Conservation (phyloP, 2,113 vertebrate species). For the Ibidorhyncha struthersii region DNA sequence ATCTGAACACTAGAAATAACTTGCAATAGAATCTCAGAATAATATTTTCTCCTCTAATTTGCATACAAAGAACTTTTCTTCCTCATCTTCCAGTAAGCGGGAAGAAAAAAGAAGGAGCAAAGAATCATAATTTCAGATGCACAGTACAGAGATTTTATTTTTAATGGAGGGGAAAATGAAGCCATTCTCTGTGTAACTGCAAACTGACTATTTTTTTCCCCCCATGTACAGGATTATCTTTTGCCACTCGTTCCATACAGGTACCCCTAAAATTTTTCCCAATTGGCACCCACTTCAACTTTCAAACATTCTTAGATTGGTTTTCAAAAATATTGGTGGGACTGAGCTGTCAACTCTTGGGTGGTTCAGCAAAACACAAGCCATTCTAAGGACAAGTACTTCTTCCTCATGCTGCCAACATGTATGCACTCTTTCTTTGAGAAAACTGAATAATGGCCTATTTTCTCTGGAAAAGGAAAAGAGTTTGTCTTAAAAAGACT, state of each 20-base stretch:
- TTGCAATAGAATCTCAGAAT: neutral
- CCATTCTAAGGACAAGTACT: neutral
- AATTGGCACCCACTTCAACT: neutral
- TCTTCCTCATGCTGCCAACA: neutral
- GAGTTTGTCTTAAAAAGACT: slow-evolving; percentile 10
- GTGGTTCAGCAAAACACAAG: neutral
- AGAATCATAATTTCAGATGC: neutral
- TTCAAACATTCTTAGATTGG: neutral
- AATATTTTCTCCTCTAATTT: neutral
- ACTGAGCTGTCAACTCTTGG: neutral
- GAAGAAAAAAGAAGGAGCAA: neutral
- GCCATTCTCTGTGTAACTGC: neutral
- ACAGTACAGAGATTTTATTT: neutral
- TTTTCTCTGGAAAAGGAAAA: slow-evolving; percentile 20
- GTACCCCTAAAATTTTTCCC: neutral
- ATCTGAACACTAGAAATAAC: neutral
- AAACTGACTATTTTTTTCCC: neutral
- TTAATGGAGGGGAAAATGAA: neutral
- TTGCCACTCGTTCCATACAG: neutral
- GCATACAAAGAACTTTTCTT: neutral
- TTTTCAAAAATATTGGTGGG: neutral
- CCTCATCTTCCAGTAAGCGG: neutral
- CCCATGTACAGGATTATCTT: neutral
- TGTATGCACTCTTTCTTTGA: neutral
- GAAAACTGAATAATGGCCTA: neutral